Evolutionary conservation across 2,113 vertebrate species (phyloP).

Genomic region (Platysternon megacephalum): DNA sequence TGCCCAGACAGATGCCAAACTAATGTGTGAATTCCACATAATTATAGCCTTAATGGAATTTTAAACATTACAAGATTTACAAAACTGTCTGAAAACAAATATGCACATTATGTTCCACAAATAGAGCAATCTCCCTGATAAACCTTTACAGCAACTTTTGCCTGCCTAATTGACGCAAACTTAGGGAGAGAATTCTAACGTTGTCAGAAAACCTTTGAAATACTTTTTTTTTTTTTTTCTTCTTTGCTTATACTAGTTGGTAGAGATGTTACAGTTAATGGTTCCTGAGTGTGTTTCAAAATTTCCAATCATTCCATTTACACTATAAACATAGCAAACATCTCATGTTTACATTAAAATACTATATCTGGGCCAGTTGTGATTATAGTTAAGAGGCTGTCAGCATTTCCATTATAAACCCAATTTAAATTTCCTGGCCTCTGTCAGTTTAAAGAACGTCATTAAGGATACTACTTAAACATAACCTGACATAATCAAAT

Average conservation of each 20-base stretch:
- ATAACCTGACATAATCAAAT: slow-evolving; percentile 21
- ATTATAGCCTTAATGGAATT: not conserved
- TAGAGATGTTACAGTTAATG: slow-evolving; percentile 39
- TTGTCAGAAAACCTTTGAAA: slow-evolving; percentile 19
- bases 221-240: not conserved
- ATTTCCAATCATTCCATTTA: slow-evolving; percentile 49
- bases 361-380: slow-evolving; percentile 30
- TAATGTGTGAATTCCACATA: not conserved
- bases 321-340: slow-evolving; percentile 46
- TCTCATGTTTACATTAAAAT: slow-evolving; percentile 59
- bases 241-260: slow-evolving; percentile 25
- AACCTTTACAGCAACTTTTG: not conserved
- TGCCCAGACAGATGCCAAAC: not conserved
- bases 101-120: not conserved
- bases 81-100: not conserved
- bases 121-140: not conserved
- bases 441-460: slow-evolving; percentile 32
- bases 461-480: slow-evolving; percentile 60
- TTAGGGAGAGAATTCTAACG: not conserved
- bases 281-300: slow-evolving; percentile 29
- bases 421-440: slow-evolving; percentile 59
- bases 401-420: slow-evolving; percentile 58
- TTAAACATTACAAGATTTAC: not conserved
- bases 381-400: slow-evolving; percentile 30
- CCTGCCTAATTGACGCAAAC: slow-evolving; percentile 2